phyloP scores from a whole-genome alignment of 2,888 invertebrate species.

The Drosophila austrosaltans region DNA sequence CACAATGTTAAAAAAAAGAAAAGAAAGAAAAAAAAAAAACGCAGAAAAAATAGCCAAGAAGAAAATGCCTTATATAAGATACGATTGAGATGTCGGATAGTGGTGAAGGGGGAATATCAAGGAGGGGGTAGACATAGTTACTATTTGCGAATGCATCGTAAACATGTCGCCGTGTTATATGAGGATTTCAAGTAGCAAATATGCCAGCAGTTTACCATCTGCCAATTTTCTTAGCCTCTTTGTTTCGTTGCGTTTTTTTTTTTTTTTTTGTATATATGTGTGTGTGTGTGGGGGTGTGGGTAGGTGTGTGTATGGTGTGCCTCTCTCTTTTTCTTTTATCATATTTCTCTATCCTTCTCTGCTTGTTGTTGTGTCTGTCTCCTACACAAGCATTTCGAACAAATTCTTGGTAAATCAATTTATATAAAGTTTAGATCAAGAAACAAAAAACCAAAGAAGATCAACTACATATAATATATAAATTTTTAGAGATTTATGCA shows the following conservation, averaged over 20 bases:
- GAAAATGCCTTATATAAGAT: constrained; percentile 9
- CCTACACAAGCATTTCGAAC: background rate
- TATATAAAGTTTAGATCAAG: background rate
- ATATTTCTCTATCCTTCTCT: too few relatives aligned
- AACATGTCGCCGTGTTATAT: constrained; percentile 67
- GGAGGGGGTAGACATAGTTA: constrained; percentile 7
- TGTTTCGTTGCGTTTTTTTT: constrained; percentile 6
- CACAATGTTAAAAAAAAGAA: constrained; percentile 33
- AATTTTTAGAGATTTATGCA: too few relatives aligned
- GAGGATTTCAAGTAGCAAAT: constrained; percentile 60
- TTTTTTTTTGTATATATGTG: background rate
- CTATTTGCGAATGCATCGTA: constrained; percentile 62
- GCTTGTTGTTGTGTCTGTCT: background rate
- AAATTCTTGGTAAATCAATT: background rate
- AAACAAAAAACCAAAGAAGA: too few relatives aligned
- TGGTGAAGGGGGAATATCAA: too few relatives aligned
- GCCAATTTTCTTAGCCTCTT: constrained; percentile 27
- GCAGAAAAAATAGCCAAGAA: background rate
- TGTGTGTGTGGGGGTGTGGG: background rate
- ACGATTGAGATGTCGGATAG: background rate
- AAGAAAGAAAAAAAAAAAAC: background rate
- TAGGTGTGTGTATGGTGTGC: constrained; percentile 9
- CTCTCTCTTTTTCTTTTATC: background rate
- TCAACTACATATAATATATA: too few relatives aligned
- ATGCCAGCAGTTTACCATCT: constrained; percentile 45